Evolutionary conservation across 1,140 invertebrate genomes (phyloP).

Genomic region (Leptoteleia sp.): DNA sequence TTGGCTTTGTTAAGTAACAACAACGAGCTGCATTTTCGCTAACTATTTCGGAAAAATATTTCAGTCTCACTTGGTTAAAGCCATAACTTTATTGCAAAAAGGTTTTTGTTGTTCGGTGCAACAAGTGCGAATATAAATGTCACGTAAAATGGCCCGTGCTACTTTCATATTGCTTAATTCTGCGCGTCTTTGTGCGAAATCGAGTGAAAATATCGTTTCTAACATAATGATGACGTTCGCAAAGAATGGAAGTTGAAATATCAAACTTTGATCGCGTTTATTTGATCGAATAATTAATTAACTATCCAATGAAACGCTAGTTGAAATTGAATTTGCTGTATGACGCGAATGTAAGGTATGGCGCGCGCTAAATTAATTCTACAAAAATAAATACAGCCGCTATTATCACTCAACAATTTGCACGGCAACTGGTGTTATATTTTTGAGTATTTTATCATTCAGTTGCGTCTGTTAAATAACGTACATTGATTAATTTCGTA

Average conservation of each 20-base stretch:
- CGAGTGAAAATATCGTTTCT: slow-evolving; percentile 29
- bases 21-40: slow-evolving; percentile 11
- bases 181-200: slow-evolving; percentile 23
- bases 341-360: neutral
- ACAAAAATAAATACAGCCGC: slow-evolving; percentile 1
- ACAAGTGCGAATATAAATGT: slow-evolving; percentile 31
- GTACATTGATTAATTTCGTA: no score
- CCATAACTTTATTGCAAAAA: slow-evolving; percentile 28
- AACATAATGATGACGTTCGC: slow-evolving; percentile 19
- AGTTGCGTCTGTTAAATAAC: no score
- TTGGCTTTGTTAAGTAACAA: slow-evolving; percentile 1
- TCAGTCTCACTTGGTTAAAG: slow-evolving; percentile 9
- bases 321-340: slow-evolving; percentile 4
- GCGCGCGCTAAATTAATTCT: slow-evolving; percentile 14
- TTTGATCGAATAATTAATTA: slow-evolving; percentile 35
- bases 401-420: no score
- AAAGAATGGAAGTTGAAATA: slow-evolving; percentile 28
- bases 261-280: slow-evolving; percentile 16
- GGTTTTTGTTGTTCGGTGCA: slow-evolving; percentile 25
- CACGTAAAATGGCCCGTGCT: slow-evolving; percentile 16
- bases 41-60: slow-evolving; percentile 28
- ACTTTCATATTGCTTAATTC: slow-evolving; percentile 27
- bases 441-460: no score
- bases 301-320: slow-evolving; percentile 13
- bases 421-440: no score